Evolutionary conservation across 2,888 invertebrate genomes (phyloP).

Genomic region (Dorcus hopei): DNA sequence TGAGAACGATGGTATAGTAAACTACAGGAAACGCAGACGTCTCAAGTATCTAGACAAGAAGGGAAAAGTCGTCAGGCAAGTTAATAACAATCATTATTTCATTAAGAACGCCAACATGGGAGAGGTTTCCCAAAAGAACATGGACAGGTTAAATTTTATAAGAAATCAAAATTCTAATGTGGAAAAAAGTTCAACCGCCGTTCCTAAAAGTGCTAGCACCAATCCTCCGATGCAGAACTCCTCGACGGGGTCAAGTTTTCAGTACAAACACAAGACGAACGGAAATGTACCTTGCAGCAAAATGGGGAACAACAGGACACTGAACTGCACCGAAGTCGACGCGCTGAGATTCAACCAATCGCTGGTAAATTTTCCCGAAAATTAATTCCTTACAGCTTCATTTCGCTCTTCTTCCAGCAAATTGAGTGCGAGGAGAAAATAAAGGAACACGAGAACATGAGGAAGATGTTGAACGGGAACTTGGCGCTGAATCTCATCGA

Average conservation of each 20-base stretch:
- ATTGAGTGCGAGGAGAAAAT: constrained; percentile 10
- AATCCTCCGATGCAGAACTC: neutral
- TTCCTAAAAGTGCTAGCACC: neutral
- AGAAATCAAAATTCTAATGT: constrained; percentile 12
- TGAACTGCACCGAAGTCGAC: constrained; percentile 10
- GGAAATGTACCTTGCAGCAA: neutral
- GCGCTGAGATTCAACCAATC: constrained; percentile 4
- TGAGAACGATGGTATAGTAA: constrained; percentile 5
- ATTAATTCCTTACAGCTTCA: neutral
- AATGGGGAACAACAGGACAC: neutral
- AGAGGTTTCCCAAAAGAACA: no score
- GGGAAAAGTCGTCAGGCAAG: neutral
- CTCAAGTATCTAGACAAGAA: constrained; percentile 4
- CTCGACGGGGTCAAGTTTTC: neutral
- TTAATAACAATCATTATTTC: neutral
- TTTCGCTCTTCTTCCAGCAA: neutral
- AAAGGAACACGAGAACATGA: constrained; percentile 29
- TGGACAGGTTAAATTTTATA: constrained; percentile 10
- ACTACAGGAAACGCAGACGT: constrained; percentile 7
- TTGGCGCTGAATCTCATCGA: constrained; percentile 30
- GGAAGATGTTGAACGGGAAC: constrained; percentile 31
- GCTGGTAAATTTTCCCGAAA: neutral
- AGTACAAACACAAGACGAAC: neutral
- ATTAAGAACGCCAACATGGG: no score
- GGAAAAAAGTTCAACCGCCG: neutral